Evolutionary conservation across 2,113 vertebrate genomes (phyloP), one percentile per base, ranked within the genome.

Genomic region (Centropus bengalensis): DNA sequence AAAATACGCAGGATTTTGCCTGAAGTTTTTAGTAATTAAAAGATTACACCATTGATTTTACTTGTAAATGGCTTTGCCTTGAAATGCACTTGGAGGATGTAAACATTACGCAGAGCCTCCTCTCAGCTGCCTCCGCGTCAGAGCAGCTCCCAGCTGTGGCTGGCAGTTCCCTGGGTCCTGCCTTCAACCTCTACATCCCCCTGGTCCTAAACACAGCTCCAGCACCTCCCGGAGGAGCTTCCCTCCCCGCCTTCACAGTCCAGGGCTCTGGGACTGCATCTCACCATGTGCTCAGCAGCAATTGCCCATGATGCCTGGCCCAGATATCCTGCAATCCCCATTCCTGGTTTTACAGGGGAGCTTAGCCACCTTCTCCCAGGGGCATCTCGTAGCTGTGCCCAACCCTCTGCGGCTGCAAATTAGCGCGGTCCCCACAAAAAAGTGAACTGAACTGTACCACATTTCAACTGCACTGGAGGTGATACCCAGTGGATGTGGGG

Each of bases 1-100:
- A 88, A 97, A 95, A 71, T 33, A 52, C 1, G 0, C 8, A 28
- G 73, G 84, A 91, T 90, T 94, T 91, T 0, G 2, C 45, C 59
- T 81, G 56, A 82, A 96, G 60, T 76, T 93, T 95, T 86, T 33
- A 49, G 59, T 54, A 89, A 95, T 96, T 96, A 94, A 94, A 95
- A 82, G 76, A 83, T 84, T 88, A 70, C 70, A 58, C 18, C 14
- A 14, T 3, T 55, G 51, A 62, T 84, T 92, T 93, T 87, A 26
- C 63, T 82, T 55, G 40, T 38, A 73, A 49, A 75, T 79, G 71
- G 58, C 85, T 82, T 58, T 71, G 84, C 66, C 73, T 93, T 64
- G 62, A 74, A 73, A 44, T 33, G 36, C 58, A 75, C 78, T 80
- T 58, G 23, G 86, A 96, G 84, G 68, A 77, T 51, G 67, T 4